Conservation (phyloP, 2,888 invertebrate species). For the Drosophila subsilvestris region DNA sequence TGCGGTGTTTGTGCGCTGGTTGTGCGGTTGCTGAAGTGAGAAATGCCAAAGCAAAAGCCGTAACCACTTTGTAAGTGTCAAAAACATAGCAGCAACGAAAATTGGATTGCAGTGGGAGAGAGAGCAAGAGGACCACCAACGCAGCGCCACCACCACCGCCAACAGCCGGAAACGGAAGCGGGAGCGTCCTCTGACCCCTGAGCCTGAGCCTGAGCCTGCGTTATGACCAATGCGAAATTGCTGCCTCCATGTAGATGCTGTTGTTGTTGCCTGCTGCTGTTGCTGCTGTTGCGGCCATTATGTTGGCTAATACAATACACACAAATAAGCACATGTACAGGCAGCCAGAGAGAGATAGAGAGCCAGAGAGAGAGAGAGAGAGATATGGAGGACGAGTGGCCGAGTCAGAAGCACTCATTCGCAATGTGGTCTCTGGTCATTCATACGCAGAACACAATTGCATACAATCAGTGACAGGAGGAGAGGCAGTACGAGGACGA, state of each 20-base stretch:
- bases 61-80: constrained; percentile 77
- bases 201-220: constrained; percentile 50
- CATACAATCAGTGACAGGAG: constrained; percentile 64
- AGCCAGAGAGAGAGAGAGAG: neutral
- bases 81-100: constrained; percentile 76
- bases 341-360: neutral
- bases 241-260: constrained; percentile 25
- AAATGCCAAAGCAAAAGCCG: constrained; percentile 78
- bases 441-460: constrained; percentile 75
- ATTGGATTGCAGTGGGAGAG: constrained; percentile 66
- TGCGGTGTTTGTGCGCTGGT: constrained; percentile 34
- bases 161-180: constrained; percentile 63
- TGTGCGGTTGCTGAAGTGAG: constrained; percentile 75
- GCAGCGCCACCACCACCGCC: constrained; percentile 21
- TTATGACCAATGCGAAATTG: constrained; percentile 69
- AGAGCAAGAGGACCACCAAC: constrained; percentile 34
- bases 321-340: constrained; percentile 72
- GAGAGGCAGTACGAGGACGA: constrained; percentile 28
- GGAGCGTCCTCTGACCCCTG: constrained; percentile 20
- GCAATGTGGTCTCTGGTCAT: constrained; percentile 75
- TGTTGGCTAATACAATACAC: constrained; percentile 78
- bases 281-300: constrained; percentile 60
- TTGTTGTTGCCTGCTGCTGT: constrained; percentile 37
- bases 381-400: constrained; percentile 17
- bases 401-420: constrained; percentile 73